Percentiles rank a stretch among this genome's conserved stretches.
These are phyloP conservation scores for Bhutanitis thaidina DNA, from an alignment of 2,888 invertebrate genomes.

Conservation along the genomic window DNA sequence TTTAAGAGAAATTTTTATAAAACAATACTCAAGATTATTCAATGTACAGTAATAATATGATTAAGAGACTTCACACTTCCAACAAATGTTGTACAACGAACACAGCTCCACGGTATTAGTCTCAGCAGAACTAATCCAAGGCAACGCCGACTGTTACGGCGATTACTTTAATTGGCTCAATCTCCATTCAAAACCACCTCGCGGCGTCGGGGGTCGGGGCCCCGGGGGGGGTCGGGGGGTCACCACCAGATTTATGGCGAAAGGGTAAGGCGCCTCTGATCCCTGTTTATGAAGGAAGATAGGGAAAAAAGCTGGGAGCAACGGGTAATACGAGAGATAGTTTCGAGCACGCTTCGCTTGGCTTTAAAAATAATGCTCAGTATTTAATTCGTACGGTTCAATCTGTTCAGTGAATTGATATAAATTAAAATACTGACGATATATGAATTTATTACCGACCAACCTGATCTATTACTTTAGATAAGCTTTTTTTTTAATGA, in stretches of 20 bases:
- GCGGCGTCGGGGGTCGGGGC: conserved; percentile 38
- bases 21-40: too few species aligned
- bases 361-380: background rate
- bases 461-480: too few species aligned
- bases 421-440: too few species aligned
- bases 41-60: too few species aligned
- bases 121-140: conserved; percentile 81
- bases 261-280: conserved; percentile 75
- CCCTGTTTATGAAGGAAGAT: conserved; percentile 79
- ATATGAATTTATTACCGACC: too few species aligned
- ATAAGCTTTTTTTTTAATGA: too few species aligned
- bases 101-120: conserved; percentile 37
- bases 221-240: conserved; percentile 36
- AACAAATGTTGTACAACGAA: background rate
- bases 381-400: too few species aligned
- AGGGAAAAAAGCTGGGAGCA: conserved; percentile 54
- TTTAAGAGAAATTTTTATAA: too few species aligned
- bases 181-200: conserved; percentile 82
- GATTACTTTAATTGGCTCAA: conserved; percentile 86
- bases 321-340: conserved; percentile 12
- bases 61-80: too few species aligned
- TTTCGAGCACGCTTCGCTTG: conserved; percentile 7
- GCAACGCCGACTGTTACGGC: conserved; percentile 85
- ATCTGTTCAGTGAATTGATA: too few species aligned
- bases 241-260: conserved; percentile 71